A percentile compares a stretch with the other conserved stretches of the same genome.
phyloP scores from a whole-genome alignment of 1,140 invertebrate genomes.

The Anthonomus grandis region DNA sequence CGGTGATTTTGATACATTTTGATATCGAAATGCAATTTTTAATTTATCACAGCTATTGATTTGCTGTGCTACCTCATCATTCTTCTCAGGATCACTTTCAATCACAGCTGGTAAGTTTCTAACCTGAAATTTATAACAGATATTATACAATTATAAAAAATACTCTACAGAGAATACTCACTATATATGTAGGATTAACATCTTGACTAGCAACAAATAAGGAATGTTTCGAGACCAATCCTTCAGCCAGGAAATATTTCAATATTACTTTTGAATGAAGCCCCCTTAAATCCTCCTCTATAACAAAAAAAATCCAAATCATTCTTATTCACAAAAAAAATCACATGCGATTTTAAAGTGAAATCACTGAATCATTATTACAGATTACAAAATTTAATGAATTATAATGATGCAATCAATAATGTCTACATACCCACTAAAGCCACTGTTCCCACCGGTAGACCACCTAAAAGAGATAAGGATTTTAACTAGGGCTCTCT shows the following conservation, averaged over 20 bases:
- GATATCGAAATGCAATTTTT: conserved; percentile 85
- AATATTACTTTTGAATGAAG: conserved; percentile 70
- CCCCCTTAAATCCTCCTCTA: conserved; percentile 78
- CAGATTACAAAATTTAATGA: neutral
- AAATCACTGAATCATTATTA: too few species aligned
- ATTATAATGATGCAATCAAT: conserved; percentile 6
- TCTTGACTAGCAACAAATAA: conserved; percentile 71
- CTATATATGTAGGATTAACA: conserved; percentile 60
- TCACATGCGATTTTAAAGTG: neutral
- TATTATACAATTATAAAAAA: too few species aligned
- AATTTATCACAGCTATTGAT: conserved; percentile 58
- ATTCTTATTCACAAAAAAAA: neutral
- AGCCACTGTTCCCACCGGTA: conserved; percentile 59
- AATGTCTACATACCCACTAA: conserved; percentile 53
- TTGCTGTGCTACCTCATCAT: conserved; percentile 46
- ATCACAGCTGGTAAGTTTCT: conserved; percentile 51
- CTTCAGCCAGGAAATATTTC: conserved; percentile 83
- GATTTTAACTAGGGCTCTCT: too few species aligned
- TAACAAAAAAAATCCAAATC: conserved; percentile 45
- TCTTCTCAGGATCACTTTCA: conserved; percentile 35
- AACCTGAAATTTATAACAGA: conserved; percentile 33
- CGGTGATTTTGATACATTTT: conserved; percentile 61
- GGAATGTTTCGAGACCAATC: conserved; percentile 67
- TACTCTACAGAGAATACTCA: too few species aligned
- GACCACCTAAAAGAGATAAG: conserved; percentile 54